Percentiles rank a stretch among this genome's conserved stretches.
Conservation (phyloP, 2,113 vertebrate genomes). For the Loxodonta africana region DNA sequence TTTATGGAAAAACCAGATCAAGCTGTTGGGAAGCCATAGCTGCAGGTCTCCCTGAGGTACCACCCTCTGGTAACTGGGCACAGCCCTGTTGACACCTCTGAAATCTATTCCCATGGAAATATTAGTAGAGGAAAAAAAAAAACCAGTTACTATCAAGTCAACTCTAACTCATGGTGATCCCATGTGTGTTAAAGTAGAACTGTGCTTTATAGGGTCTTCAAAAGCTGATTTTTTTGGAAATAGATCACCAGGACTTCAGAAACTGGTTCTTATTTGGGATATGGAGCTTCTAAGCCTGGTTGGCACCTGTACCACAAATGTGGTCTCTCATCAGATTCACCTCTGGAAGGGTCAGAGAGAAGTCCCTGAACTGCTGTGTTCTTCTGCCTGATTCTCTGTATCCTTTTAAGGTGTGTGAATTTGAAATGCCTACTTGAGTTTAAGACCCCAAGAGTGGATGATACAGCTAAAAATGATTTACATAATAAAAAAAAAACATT, state of each 20-base stretch:
- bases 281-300: not conserved
- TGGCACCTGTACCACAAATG: accelerated
- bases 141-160: not conserved
- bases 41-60: not conserved
- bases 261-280: not conserved
- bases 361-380: accelerated
- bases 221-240: not conserved
- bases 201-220: not conserved
- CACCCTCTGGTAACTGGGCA: not conserved
- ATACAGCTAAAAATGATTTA: not conserved
- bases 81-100: accelerated
- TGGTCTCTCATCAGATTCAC: not conserved
- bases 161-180: not conserved
- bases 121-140: not conserved
- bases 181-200: not conserved
- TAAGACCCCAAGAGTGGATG: not conserved
- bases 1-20: accelerated
- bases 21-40: not conserved
- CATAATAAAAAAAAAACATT: not conserved
- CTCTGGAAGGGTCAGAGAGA: not conserved
- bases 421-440: not conserved
- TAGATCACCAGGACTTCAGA: not conserved
- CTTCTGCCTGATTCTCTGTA: not conserved
- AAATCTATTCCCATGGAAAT: not conserved
- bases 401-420: not conserved